Conservation (phyloP, 2,888 invertebrate genomes). For the Myopa tessellatipennis region DNA sequence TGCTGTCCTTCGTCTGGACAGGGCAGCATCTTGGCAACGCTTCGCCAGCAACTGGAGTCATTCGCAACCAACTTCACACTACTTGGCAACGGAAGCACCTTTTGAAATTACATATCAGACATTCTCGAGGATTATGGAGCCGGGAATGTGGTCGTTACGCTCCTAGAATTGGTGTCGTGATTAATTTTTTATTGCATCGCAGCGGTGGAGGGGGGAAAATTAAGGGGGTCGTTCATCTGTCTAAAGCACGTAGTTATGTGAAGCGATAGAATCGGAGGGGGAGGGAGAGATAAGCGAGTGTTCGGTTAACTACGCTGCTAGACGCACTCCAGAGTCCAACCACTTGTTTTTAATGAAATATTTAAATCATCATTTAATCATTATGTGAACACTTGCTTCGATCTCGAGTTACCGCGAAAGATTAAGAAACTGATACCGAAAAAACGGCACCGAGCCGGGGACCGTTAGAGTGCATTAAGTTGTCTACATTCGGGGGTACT, state of each 20-base stretch:
- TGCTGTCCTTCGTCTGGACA: constrained; percentile 1
- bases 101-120: constrained; percentile 54
- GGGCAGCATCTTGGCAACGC: constrained; percentile 19
- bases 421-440: neutral
- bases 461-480: neutral
- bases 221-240: constrained; percentile 21
- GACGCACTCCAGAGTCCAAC: neutral
- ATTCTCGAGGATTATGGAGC: constrained; percentile 16
- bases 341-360: neutral
- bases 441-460: neutral
- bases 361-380: neutral
- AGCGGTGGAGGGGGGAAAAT: constrained; percentile 18
- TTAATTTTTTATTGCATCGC: constrained; percentile 55
- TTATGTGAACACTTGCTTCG: neutral
- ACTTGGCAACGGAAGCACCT: constrained; percentile 67
- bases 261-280: neutral
- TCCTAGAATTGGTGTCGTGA: constrained; percentile 45
- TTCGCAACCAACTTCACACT: constrained; percentile 57
- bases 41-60: constrained; percentile 55
- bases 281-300: neutral
- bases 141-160: constrained; percentile 26
- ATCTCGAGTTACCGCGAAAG: neutral
- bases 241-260: neutral
- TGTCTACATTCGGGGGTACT: neutral
- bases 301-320: neutral